A percentile compares a stretch with the other conserved stretches of the same genome.
These are phyloP conservation scores for Melipona bicolor DNA, from an alignment of 2,888 invertebrate species.

Conservation along the genomic window DNA sequence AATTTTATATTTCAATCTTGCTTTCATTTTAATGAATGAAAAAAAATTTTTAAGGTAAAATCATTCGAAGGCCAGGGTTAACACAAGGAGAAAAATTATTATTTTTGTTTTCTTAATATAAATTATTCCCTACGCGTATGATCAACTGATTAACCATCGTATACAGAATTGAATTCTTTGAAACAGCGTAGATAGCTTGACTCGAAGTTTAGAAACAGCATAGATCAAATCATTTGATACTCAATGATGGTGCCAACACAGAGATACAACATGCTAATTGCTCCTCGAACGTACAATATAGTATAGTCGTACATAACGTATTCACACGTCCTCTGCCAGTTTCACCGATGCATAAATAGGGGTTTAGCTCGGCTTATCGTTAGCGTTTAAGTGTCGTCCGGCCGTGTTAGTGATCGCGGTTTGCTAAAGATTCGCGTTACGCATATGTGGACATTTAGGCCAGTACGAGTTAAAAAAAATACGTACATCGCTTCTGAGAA, in stretches of 20 bases:
- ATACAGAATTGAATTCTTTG: neutral
- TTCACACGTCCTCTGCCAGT: slow-evolving; percentile 32
- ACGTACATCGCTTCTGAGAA: slow-evolving; percentile 21
- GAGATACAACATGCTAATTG: slow-evolving; percentile 39
- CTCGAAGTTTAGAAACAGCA: slow-evolving; percentile 14
- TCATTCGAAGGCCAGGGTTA: too few relatives aligned
- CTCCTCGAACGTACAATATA: slow-evolving; percentile 8
- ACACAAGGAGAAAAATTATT: too few relatives aligned
- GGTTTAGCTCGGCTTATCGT: slow-evolving; percentile 41
- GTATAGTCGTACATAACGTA: slow-evolving; percentile 11
- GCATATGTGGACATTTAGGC: slow-evolving; percentile 54
- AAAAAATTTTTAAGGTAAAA: too few relatives aligned
- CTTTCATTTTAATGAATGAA: too few relatives aligned
- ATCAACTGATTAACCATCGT: neutral
- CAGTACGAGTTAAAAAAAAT: slow-evolving; percentile 42
- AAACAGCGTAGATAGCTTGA: slow-evolving; percentile 19
- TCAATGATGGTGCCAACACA: slow-evolving; percentile 41
- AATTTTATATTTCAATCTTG: too few relatives aligned
- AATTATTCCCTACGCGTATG: neutral
- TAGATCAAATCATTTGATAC: slow-evolving; percentile 45
- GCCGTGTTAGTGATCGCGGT: slow-evolving; percentile 27
- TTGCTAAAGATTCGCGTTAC: slow-evolving; percentile 31
- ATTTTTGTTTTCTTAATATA: too few relatives aligned
- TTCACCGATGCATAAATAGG: slow-evolving; percentile 37
- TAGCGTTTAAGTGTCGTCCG: slow-evolving; percentile 41